A percentile compares a stretch with the other conserved stretches of the same genome.
These are phyloP conservation scores for Brachionichthys hirsutus DNA, from an alignment of 2,113 vertebrate genomes.

Conservation along the genomic window DNA sequence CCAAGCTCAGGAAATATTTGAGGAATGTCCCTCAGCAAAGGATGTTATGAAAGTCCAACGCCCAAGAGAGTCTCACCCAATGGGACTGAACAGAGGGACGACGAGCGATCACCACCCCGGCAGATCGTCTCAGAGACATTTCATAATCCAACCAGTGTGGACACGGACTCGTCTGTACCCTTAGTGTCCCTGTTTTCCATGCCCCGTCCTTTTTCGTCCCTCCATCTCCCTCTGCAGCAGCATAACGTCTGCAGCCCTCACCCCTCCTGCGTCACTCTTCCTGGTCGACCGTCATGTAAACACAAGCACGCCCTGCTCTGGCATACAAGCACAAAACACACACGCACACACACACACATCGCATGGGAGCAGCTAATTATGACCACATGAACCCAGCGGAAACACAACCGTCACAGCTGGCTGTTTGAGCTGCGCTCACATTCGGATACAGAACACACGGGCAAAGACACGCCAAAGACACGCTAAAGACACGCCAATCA, in stretches of 20 bases:
- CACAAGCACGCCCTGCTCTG: conserved; percentile 57
- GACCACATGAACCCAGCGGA: conserved; percentile 60
- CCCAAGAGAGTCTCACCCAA: conserved; percentile 31
- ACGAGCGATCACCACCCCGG: conserved; percentile 27
- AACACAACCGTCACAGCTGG: conserved; percentile 65
- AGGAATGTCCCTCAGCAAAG: conserved; percentile 38
- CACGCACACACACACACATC: conserved; percentile 49
- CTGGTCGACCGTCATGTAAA: conserved; percentile 67
- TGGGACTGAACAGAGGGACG: conserved; percentile 16
- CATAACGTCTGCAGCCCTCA: conserved; percentile 65
- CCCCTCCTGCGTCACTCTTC: conserved; percentile 71
- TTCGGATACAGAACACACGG: conserved; percentile 2
- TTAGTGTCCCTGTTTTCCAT: conserved; percentile 39
- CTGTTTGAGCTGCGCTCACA: conserved; percentile 31
- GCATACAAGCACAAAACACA: conserved; percentile 59
- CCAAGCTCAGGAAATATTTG: conserved; percentile 47
- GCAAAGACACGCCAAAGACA: conserved; percentile 6
- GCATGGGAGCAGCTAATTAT: conserved; percentile 63
- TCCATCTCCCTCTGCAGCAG: conserved; percentile 45
- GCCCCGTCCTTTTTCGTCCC: conserved; percentile 21
- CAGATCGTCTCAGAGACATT: conserved; percentile 43
- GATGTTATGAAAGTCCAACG: conserved; percentile 37
- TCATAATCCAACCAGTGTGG: conserved; percentile 47
- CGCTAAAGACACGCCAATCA: conserved; percentile 35
- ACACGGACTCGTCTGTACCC: conserved; percentile 44